These are phyloP conservation scores for Anthrax anthrax DNA, from an alignment of 2,888 invertebrate genomes.

Conservation along the genomic window DNA sequence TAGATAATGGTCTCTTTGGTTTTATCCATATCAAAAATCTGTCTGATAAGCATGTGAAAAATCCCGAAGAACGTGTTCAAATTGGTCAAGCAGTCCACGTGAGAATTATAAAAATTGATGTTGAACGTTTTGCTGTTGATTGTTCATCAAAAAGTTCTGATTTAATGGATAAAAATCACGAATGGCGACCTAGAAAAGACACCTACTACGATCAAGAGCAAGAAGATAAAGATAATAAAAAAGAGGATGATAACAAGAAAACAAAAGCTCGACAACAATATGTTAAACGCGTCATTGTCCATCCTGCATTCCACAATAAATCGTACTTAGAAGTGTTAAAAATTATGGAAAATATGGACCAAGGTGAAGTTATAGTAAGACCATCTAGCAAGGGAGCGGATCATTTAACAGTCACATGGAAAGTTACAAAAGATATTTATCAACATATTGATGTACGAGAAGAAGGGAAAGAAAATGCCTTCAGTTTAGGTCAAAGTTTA, in stretches of 20 bases:
- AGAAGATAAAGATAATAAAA: conserved; percentile 64
- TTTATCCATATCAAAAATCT: conserved; percentile 89
- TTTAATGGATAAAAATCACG: conserved; percentile 74
- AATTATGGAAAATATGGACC: conserved; percentile 81
- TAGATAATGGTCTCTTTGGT: conserved; percentile 87
- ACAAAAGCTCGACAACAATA: conserved; percentile 72
- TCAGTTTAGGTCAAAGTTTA: conserved; percentile 76
- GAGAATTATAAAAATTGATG: conserved; percentile 88
- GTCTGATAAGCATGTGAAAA: conserved; percentile 82
- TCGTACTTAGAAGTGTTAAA: conserved; percentile 85
- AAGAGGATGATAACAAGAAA: conserved; percentile 69
- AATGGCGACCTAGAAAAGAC: conserved; percentile 83
- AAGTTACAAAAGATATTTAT: conserved; percentile 84
- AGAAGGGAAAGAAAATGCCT: conserved; percentile 91
- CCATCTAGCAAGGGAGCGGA: conserved; percentile 96
- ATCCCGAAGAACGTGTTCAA: conserved; percentile 84
- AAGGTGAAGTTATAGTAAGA: conserved; percentile 90
- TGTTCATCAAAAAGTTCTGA: conserved; percentile 90
- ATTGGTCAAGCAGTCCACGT: conserved; percentile 73
- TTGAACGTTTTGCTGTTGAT: conserved; percentile 84
- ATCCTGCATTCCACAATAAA: conserved; percentile 94
- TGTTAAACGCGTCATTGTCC: conserved; percentile 91
- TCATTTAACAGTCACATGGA: conserved; percentile 97
- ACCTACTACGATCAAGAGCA: conserved; percentile 77
- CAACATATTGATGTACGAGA: conserved; percentile 95